phyloP scores from a whole-genome alignment of 2,888 invertebrate species.

The Fragum whitleyi region DNA sequence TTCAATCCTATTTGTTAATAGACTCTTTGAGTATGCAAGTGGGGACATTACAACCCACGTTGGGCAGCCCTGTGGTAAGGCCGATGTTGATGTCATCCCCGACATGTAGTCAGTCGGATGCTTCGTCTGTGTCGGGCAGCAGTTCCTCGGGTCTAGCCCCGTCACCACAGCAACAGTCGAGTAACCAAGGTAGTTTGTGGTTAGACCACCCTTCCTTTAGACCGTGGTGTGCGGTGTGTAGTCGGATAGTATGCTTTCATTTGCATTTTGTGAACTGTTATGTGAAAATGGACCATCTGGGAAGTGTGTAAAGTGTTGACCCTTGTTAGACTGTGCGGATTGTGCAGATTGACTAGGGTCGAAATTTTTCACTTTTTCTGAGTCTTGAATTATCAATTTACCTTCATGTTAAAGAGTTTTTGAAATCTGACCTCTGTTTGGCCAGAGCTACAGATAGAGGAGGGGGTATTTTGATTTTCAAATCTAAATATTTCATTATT shows the following conservation, averaged over 20 bases:
- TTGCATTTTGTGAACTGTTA: too few species aligned
- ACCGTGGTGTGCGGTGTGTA: constrained; percentile 27
- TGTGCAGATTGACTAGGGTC: too few species aligned
- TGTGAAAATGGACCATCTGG: too few species aligned
- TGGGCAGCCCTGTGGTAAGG: constrained; percentile 68
- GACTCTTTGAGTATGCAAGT: constrained; percentile 74
- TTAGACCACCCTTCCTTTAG: constrained; percentile 22
- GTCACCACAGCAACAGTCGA: constrained; percentile 72
- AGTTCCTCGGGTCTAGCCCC: constrained; percentile 75
- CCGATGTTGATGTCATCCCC: constrained; percentile 77
- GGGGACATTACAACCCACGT: constrained; percentile 55
- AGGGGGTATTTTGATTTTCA: too few species aligned
- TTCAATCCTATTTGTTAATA: constrained; percentile 43
- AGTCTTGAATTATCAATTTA: too few species aligned
- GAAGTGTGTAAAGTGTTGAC: too few species aligned
- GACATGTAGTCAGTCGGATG: constrained; percentile 72
- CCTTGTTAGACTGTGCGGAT: too few species aligned
- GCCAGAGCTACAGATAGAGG: too few species aligned
- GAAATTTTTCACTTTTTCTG: too few species aligned
- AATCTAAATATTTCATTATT: too few species aligned
- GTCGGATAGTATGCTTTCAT: constrained; percentile 15
- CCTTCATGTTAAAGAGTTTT: too few species aligned
- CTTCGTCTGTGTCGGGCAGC: constrained; percentile 74
- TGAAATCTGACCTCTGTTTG: too few species aligned
- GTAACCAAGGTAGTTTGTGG: constrained; percentile 49